Percentiles rank a stretch among this genome's conserved stretches.
Conservation (phyloP, 2,797 vertebrate genomes). For the Sylvilagus floridanus region DNA sequence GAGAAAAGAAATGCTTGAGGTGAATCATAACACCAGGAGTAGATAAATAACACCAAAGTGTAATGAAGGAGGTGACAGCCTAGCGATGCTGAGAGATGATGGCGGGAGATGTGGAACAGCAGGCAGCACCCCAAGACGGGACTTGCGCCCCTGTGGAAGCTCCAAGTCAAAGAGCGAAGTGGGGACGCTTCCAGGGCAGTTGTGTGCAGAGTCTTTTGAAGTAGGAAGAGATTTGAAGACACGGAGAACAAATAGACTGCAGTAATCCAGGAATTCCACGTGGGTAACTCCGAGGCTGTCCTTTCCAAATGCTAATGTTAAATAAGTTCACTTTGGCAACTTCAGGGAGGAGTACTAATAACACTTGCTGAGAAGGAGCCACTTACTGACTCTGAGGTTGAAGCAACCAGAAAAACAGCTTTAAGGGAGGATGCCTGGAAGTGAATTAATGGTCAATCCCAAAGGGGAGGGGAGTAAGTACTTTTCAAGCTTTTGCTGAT, state of each 20-base stretch:
- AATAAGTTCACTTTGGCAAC: conserved; percentile 16
- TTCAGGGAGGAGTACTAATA: background rate
- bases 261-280: background rate
- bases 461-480: conserved; percentile 68
- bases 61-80: background rate
- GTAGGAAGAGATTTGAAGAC: background rate
- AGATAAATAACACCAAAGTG: background rate
- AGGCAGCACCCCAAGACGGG: background rate
- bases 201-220: background rate
- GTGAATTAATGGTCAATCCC: conserved; percentile 66
- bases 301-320: conserved; percentile 55
- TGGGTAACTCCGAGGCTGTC: background rate
- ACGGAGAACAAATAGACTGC: background rate
- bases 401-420: conserved; percentile 73
- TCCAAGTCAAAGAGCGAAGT: background rate
- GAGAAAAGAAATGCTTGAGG: background rate
- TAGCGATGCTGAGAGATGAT: background rate
- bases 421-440: conserved; percentile 62
- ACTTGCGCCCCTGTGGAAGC: background rate
- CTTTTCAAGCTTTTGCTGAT: conserved; percentile 69
- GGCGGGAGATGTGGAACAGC: background rate
- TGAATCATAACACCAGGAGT: background rate
- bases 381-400: conserved; percentile 58
- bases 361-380: conserved; percentile 49
- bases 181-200: background rate